phyloP scores from a whole-genome alignment of 1,140 invertebrate genomes.

The Phymorhynchus buccinoides region DNA sequence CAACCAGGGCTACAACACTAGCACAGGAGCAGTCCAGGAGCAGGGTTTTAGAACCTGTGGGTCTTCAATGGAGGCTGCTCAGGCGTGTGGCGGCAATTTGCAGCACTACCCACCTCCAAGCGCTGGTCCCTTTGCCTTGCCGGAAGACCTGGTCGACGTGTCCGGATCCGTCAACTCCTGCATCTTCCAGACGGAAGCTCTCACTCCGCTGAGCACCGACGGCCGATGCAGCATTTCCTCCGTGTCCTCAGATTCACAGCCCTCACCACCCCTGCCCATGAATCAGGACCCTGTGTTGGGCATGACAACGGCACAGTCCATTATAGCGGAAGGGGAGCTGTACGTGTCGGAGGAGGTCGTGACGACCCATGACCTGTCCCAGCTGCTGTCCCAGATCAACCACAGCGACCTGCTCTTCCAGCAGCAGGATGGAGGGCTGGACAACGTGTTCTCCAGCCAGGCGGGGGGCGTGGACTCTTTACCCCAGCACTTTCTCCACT shows the following conservation, averaged over 20 bases:
- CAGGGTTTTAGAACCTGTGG: not conserved
- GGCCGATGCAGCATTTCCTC: constrained; percentile 27
- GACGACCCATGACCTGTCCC: not conserved
- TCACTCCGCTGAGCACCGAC: constrained; percentile 21
- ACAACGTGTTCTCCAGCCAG: not conserved
- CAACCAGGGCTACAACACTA: not conserved
- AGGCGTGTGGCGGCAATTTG: not conserved
- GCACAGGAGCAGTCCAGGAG: not conserved
- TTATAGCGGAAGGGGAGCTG: not conserved
- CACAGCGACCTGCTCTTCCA: constrained; percentile 26
- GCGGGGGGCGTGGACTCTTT: not conserved
- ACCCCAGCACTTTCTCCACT: constrained; percentile 2
- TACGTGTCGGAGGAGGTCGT: not conserved
- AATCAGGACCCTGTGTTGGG: not conserved
- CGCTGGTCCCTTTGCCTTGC: not conserved
- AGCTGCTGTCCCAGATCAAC: constrained; percentile 34
- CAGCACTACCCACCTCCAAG: not conserved
- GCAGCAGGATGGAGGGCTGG: not conserved
- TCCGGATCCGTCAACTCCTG: not conserved
- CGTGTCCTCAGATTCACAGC: constrained; percentile 27
- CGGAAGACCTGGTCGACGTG: constrained; percentile 4
- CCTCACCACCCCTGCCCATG: not conserved
- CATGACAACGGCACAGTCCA: too few species aligned
- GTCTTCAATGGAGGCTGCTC: not conserved
- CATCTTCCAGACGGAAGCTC: not conserved